Base-by-base conservation (phyloP, 2,888 invertebrate species). In the Polietes domitor region DNA sequence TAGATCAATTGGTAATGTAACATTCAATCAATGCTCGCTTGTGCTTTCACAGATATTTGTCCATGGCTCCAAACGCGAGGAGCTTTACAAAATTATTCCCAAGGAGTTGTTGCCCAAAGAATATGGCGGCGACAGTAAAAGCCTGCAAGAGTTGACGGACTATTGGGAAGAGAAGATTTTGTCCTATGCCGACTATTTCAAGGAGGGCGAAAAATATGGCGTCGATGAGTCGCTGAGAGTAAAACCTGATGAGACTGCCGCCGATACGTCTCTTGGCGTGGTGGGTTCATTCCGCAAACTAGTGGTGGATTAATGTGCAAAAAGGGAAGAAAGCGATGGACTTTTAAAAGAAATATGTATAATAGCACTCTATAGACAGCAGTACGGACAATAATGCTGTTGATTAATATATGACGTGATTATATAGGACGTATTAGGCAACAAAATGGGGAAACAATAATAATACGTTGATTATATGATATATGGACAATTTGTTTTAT, bases 31-130 rank as follows among this genome's bases (percentile, higher is more conserved):
- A n/a, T n/a, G n/a, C n/a, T 17, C 9, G 41, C 19, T 21, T 19
- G 7, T 65, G 47, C 81, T 41, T 26, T 79, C 15, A 58, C 89
- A 94, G 94, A 87, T 95, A 41, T 93, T 91, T 90, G 92, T 95
- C 17, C 94, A 95, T 86, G 93, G 93, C 73, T 92, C 92, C 85
- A 85, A 93, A 83, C 92, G 93, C 75, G 93, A 94, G 2, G 93
- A 93, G 37, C 90, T 94, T 6, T 89, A 89, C 17, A 92, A 94
- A 86, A 92, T 91, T 77, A 90, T 96, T 3, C 93, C 95, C 0
- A 90, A 93, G 83, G 93, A 94, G 7, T 91, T 94, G 28, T 89
- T 96, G 63, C 95, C 96, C 0, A 93, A 94, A 72, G 95, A 96
- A 26, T 93, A 93, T 15, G 96, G 95, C 0, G 96, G 96, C 0